Base-by-base conservation (phyloP, 2,888 invertebrate genomes). In the Eupithecia pulchellata region DNA sequence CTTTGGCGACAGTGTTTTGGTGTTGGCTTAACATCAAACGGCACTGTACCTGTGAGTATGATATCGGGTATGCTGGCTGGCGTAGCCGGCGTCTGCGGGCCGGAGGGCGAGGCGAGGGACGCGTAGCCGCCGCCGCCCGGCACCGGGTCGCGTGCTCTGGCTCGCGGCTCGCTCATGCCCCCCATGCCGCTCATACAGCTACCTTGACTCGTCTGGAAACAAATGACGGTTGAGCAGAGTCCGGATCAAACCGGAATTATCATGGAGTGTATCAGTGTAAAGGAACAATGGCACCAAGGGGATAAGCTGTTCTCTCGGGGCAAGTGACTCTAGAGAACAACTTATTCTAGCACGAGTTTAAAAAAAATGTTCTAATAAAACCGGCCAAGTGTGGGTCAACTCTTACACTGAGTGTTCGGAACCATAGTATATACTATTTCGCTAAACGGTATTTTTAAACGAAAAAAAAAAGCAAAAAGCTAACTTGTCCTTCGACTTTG, bases 31-130 rank as follows among this genome's bases (percentile, higher is more conserved):
- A n/a, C n/a, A n/a, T n/a, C n/a, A n/a, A n/a, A n/a, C n/a, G n/a
- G n/a, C n/a, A n/a, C n/a, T 11, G 62, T 86, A 97, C 97, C 97
- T 88, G 97, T 97, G 87, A 97, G 95, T 89, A 97, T 97, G 89
- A 98, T 97, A 91, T 97, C 96, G 78, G 97, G 97, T 92, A 97
- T 96, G 92, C 97, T 96, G 91, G 97, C 97, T 79, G 97, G 97
- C 82, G 97, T 97, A 92, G 97, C 94, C 85, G 92, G 93, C 74
- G 94, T 84, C 82, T 87, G 83, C 69, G 89, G 90, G 73, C 85
- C 86, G 79, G 88, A 79, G 72, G 86, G 87, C 67, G 86, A 86
- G 72, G 82, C 93, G 80, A 88, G 93, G 84, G 88, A 93, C 77
- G 93, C 88, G 83, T 94, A 96, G 76, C 86, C 96, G 94, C 90